Conservation (phyloP, 1,140 invertebrate genomes). For the Trachymyrmex septentrionalis region DNA sequence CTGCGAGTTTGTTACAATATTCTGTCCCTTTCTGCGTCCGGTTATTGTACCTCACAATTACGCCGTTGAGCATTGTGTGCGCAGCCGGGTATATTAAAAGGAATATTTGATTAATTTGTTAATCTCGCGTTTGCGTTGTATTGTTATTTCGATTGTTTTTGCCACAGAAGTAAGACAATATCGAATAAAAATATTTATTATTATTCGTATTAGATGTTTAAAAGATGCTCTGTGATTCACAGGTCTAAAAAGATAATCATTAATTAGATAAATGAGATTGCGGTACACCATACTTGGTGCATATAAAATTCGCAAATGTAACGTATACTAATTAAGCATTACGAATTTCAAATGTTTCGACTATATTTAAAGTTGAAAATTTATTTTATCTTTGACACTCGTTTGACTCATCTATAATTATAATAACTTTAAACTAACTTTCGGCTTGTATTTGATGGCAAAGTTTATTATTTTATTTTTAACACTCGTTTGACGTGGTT, state of each 20-base stretch:
- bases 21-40: slow-evolving; percentile 15
- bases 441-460: too few relatives aligned
- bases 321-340: too few relatives aligned
- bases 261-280: too few relatives aligned
- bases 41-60: slow-evolving; percentile 26
- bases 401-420: too few relatives aligned
- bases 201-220: not conserved
- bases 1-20: not conserved
- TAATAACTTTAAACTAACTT: too few relatives aligned
- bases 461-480: too few relatives aligned
- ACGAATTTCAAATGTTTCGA: too few relatives aligned
- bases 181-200: not conserved
- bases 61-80: not conserved
- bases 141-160: not conserved
- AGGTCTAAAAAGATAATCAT: not conserved
- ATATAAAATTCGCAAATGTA: too few relatives aligned
- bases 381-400: too few relatives aligned
- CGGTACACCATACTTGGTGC: too few relatives aligned
- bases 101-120: slow-evolving; percentile 40
- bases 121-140: slow-evolving; percentile 7
- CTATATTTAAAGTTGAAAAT: too few relatives aligned
- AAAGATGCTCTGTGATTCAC: not conserved
- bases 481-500: too few relatives aligned
- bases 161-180: not conserved
- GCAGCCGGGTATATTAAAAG: not conserved